Evolutionary conservation across 2,113 vertebrate species (phyloP).

Genomic region (Petromus typicus): DNA sequence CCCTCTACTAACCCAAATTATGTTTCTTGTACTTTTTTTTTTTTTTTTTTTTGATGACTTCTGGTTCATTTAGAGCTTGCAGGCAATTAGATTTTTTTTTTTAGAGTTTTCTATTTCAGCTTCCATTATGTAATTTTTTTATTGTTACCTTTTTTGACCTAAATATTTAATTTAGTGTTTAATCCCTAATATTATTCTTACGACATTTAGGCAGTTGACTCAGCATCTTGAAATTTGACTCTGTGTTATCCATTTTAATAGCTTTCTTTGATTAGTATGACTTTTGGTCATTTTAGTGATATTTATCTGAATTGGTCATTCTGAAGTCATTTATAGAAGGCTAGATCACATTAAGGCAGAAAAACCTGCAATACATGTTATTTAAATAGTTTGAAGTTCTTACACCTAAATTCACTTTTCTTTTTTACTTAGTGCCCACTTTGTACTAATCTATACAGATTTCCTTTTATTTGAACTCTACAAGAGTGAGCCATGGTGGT

Average conservation of each 20-base stretch:
- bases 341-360: neutral
- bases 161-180: conserved; percentile 34
- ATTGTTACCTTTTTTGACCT: conserved; percentile 45
- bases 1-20: conserved; percentile 75
- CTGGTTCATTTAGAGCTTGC: conserved; percentile 43
- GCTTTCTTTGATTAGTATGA: neutral
- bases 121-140: neutral
- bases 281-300: conserved; percentile 42
- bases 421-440: conserved; percentile 9
- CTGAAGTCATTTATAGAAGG: conserved; percentile 34
- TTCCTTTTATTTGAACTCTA: conserved; percentile 13
- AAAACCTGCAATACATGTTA: neutral
- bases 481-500: neutral
- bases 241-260: neutral
- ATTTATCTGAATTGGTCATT: conserved; percentile 22
- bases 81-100: neutral
- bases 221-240: conserved; percentile 21
- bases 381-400: conserved; percentile 2
- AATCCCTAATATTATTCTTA: neutral
- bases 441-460: conserved; percentile 38
- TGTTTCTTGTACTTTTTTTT: conserved; percentile 8
- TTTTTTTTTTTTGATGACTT: neutral
- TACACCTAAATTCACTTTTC: neutral
- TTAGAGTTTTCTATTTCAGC: conserved; percentile 25
- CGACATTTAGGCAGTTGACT: neutral